Evolutionary conservation across 2,113 vertebrate species (phyloP).

Genomic region (Cyprinodon variegatus): DNA sequence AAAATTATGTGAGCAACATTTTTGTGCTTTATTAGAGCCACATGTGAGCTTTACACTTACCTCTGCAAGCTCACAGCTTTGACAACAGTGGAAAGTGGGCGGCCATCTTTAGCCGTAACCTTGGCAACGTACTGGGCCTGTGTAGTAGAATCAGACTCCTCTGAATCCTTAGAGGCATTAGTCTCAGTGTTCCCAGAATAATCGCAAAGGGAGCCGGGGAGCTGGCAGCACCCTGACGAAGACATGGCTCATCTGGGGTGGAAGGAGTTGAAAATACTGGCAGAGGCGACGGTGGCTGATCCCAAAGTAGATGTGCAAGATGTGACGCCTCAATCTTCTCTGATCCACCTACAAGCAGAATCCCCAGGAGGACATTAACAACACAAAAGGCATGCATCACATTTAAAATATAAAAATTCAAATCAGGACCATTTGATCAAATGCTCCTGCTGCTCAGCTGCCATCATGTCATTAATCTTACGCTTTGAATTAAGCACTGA

Average conservation of each 20-base stretch:
- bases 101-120: slow-evolving; percentile 93
- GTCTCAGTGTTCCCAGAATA: slow-evolving; percentile 83
- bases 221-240: slow-evolving; percentile 93
- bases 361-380: slow-evolving; percentile 18
- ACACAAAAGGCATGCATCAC: slow-evolving; percentile 2
- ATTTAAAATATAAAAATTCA: neutral
- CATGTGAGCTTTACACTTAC: slow-evolving; percentile 64
- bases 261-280: slow-evolving; percentile 30
- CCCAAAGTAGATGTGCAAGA: slow-evolving; percentile 16
- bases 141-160: slow-evolving; percentile 82
- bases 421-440: neutral
- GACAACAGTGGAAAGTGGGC: slow-evolving; percentile 92
- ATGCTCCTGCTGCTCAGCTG: neutral
- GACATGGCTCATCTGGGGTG: slow-evolving; percentile 86
- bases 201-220: slow-evolving; percentile 93
- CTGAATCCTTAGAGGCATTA: slow-evolving; percentile 87
- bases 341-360: slow-evolving; percentile 43
- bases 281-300: slow-evolving; percentile 14
- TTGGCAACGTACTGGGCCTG: slow-evolving; percentile 92
- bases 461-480: neutral
- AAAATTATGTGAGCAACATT: neutral
- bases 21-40: neutral
- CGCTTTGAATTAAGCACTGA: neutral
- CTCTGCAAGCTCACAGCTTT: slow-evolving; percentile 91
- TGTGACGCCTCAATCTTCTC: slow-evolving; percentile 16